Base-by-base conservation (phyloP, 2,888 invertebrate species). In the Rotaria magnacalcarata region DNA sequence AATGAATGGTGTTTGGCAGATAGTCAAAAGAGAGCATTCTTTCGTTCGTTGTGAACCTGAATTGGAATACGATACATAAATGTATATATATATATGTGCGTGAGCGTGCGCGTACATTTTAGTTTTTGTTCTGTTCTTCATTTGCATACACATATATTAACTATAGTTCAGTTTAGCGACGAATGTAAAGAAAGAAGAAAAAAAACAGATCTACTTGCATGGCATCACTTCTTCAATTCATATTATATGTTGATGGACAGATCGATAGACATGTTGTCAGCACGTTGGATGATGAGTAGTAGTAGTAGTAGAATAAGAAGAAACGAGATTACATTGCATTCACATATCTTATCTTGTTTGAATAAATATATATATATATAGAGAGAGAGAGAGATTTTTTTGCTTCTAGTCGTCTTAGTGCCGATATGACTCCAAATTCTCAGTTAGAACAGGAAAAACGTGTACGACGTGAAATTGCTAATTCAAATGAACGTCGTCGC, bases 391-490 rank as follows among this genome's bases (percentile, higher is more conserved):
- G n/a, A n/a, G n/a, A n/a, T n/a, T n/a, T n/a, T n/a, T n/a, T n/a
- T 67, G 24, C 8, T 75, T 75, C 47, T 75, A 75, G 43, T n/a
- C 43, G 43, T 75, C 21, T 24, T 80, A 47, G 80, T 47, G 11
- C 80, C 10, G 67, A 67, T 67, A 80, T 80, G 80, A 19, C 80
- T n/a, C 80, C 80, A 43, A 80, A 80, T 80, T 47, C 80, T n/a
- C 80, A 80, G 47, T 47, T 80, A 80, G 96, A 96, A 91, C 94
- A 95, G 89, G 98, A 99, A 92, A 97, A 97, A 91, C 93, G 96
- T 88, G 95, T 97, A 91, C 93, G 98, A 88, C 94, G 99, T 89
- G 98, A 99, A 92, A 99, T 99, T 91, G 99, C 99, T 89, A 99
- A 99, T 92, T 97, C 97, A 92, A 99, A 99, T 92, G 99, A 99